phyloP scores from a whole-genome alignment of 2,888 invertebrate species.

The Pterostichus madidus region DNA sequence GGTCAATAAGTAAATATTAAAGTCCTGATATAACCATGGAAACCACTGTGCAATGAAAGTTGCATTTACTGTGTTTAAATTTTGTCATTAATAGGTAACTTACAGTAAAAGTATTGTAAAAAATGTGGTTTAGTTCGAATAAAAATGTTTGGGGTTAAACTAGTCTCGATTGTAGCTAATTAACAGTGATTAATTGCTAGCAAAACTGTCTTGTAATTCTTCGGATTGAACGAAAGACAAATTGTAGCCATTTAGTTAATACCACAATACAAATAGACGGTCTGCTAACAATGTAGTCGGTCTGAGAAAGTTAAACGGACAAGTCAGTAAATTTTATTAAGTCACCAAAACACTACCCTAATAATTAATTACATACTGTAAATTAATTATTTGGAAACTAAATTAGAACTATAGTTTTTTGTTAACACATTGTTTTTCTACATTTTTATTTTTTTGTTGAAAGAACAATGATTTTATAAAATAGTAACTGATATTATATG shows the following conservation, averaged over 20 bases:
- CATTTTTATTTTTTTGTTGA: background rate
- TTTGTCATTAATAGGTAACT: too few relatives aligned
- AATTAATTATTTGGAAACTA: conserved; percentile 8
- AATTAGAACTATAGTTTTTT: background rate
- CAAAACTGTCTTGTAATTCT: conserved; percentile 38
- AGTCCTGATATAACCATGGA: too few relatives aligned
- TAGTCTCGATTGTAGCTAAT: conserved; percentile 4
- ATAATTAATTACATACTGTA: conserved; percentile 9
- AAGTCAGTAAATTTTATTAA: conserved; percentile 14
- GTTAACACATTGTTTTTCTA: too few relatives aligned
- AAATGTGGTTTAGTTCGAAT: too few relatives aligned
- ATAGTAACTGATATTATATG: too few relatives aligned
- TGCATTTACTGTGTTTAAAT: too few relatives aligned
- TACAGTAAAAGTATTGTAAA: too few relatives aligned
- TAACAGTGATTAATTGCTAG: conserved; percentile 42
- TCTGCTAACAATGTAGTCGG: background rate
- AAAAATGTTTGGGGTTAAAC: background rate
- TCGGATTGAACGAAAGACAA: conserved; percentile 32
- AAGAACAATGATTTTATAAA: background rate
- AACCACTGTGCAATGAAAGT: too few relatives aligned
- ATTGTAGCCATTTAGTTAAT: conserved; percentile 27
- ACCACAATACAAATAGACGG: conserved; percentile 45
- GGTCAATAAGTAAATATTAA: too few relatives aligned
- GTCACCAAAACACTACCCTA: background rate
- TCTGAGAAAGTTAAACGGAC: background rate